Base-by-base conservation (phyloP, 2,113 vertebrate species). In the Zapornia atra region DNA sequence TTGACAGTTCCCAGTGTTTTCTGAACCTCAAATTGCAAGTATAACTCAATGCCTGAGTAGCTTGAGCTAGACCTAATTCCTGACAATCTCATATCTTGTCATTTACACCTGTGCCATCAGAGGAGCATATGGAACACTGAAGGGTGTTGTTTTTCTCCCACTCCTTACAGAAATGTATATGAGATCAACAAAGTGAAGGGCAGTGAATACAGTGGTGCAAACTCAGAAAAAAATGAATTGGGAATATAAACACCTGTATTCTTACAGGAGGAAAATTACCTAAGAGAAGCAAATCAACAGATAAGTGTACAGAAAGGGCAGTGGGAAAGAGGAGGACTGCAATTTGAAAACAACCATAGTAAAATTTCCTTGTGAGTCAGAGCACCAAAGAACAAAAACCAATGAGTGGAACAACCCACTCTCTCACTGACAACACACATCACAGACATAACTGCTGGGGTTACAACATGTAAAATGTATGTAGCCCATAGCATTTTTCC, bases 81-180 rank as follows among this genome's bases (percentile, higher is more conserved):
- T 59, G 59, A 85, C 54, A 79, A 60, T 69, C 53, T 91, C 78
- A 10, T 72, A 53, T 80, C 57, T 85, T 90, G 57, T 82, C 63
- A 77, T 92, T 88, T 95, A 92, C 78, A 80, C 42, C 66, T 90
- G 56, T 66, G 48, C 88, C 91, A 61, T 31, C 46, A 90, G 65
- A 88, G 36, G 38, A 90, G 53, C 60, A 91, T 95, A 73, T 48
- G 26, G 61, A 93, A 57, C 50, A 75, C 64, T 68, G 90, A 95
- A 80, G 57, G 21, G n/a, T 93, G 71, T 18, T 81, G 54, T 66
- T 90, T 94, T 81, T 73, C 82, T 91, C 33, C 42, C 56, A 20
- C 29, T 93, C 38, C 53, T 91, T 66, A 46, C 54, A 93, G 68
- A 89, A 60, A 90, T 86, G 69, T 88, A 91, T 94, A 96, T 92